Evolutionary conservation across 2,797 vertebrate genomes (phyloP).

Genomic region (Rhinichthys osculus): DNA sequence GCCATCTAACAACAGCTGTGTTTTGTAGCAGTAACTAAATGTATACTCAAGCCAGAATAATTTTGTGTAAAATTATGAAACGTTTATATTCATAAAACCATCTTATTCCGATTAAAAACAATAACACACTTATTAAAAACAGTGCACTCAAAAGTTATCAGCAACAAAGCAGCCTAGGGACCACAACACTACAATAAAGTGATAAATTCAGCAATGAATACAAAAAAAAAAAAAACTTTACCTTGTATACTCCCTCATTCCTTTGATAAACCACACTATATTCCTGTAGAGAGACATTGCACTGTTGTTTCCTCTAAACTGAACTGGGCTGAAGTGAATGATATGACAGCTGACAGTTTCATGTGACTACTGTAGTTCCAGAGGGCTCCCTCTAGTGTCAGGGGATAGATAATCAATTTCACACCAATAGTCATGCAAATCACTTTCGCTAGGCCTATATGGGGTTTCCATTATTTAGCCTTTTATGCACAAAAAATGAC

Average conservation of each 20-base stretch:
- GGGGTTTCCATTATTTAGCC: not conserved
- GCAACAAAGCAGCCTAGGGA: not conserved
- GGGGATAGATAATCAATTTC: not conserved
- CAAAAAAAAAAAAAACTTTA: conserved; percentile 31
- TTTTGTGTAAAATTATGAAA: not conserved
- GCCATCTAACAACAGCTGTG: conserved; percentile 4
- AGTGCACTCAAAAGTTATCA: not conserved
- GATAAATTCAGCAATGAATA: conserved; percentile 40
- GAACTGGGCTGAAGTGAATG: conserved; percentile 7
- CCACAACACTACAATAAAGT: conserved; percentile 1
- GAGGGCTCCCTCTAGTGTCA: conserved; percentile 29
- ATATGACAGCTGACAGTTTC: conserved; percentile 24
- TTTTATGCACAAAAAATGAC: not conserved
- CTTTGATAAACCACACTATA: conserved; percentile 78
- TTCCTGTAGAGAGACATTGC: conserved; percentile 79
- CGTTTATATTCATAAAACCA: not conserved
- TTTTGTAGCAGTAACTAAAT: not conserved
- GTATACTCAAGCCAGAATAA: not conserved
- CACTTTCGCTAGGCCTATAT: not conserved
- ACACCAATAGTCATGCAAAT: not conserved
- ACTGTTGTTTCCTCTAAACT: conserved; percentile 12
- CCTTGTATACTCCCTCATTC: conserved; percentile 80
- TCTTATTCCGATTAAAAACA: not conserved
- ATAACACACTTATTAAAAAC: not conserved
- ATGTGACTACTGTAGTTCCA: conserved; percentile 4